Evolutionary conservation across 2,113 vertebrate genomes (phyloP), one percentile per base, ranked within the genome.

Genomic region (Platysteira castanea): DNA sequence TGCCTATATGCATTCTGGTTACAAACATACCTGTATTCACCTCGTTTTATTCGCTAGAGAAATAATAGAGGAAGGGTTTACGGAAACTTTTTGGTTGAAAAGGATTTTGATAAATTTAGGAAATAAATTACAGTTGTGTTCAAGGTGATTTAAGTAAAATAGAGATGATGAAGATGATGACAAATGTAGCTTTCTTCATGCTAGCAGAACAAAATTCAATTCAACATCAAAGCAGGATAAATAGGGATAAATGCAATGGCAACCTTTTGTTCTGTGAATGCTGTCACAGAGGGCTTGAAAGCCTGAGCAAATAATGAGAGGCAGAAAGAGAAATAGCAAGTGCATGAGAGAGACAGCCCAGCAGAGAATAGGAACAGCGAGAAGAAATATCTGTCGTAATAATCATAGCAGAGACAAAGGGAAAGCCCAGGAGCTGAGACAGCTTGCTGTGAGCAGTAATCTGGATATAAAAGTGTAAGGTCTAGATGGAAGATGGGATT

Each of bases 241-340:
- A 94, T 73, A 93, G 65, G 53, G 71, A 97, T 92, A 93, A 92
- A 80, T 86, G 60, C 64, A 96, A 93, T 71, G 47, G 46, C 54
- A 95, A 67, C 39, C 84, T 96, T 97, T 95, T 96, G 93, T 95
- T 90, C 93, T 87, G 15, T 89, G 89, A 70, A 53, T 88, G 75
- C 89, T 89, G 57, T 47, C 75, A 65, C 60, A 75, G 80, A 92
- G 77, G 78, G 67, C 49, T 93, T 92, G 88, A 96, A 97, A 97
- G 83, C 57, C 74, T 84, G 47, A 89, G 41, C 70, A 95, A 93
- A 95, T 75, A 87, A 94, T 88, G 39, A 93, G 88, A 97, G 80
- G 78, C 84, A 95, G 76, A 95, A 67, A 96, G 41, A 91, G 57
- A 60, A 95, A 75, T 52, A 68, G 56, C 39, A 67, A 89, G 54